Evolutionary conservation across 64 coral and sea anemone species (phyloP).

Genomic region (Montipora efflorescens): DNA sequence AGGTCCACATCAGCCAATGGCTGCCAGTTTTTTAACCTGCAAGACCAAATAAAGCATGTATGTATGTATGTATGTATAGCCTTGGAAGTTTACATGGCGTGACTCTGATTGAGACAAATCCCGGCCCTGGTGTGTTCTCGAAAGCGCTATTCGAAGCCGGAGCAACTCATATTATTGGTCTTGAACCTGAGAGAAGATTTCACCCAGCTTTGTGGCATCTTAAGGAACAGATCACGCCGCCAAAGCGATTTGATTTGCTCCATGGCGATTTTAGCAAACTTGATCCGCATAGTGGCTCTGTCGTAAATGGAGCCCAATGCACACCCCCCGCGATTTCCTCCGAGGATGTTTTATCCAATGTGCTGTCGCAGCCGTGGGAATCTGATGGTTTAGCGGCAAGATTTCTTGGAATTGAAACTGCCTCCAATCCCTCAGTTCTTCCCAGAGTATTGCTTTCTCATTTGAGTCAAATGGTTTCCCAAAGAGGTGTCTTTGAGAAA

Average conservation of each 20-base stretch:
- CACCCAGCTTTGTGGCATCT: slow-evolving; percentile 52
- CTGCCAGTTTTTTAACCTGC: no score
- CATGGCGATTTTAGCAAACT: slow-evolving; percentile 94
- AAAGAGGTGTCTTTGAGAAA: slow-evolving; percentile 86
- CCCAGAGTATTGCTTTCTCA: slow-evolving; percentile 76
- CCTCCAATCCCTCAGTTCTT: slow-evolving; percentile 20
- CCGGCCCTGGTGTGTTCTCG: slow-evolving; percentile 66
- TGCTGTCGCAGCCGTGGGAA: slow-evolving; percentile 70
- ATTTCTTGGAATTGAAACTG: slow-evolving; percentile 88
- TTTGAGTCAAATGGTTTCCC: slow-evolving; percentile 47
- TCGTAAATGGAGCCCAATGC: slow-evolving; percentile 43
- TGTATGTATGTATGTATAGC: no score
- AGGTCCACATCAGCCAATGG: no score
- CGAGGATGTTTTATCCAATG: slow-evolving; percentile 69
- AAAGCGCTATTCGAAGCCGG: slow-evolving; percentile 69
- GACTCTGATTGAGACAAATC: slow-evolving; percentile 71
- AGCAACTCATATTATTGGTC: slow-evolving; percentile 75
- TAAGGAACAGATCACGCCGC: slow-evolving; percentile 37
- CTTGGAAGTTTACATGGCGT: slow-evolving; percentile 55
- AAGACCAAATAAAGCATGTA: no score
- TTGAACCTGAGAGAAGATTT: slow-evolving; percentile 89
- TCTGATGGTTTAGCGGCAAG: slow-evolving; percentile 68
- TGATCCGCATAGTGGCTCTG: slow-evolving; percentile 75
- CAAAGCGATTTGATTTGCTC: slow-evolving; percentile 49
- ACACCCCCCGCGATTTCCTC: slow-evolving; percentile 82